Base-by-base conservation (phyloP, 2,888 invertebrate species). In the Athalia rosae region DNA sequence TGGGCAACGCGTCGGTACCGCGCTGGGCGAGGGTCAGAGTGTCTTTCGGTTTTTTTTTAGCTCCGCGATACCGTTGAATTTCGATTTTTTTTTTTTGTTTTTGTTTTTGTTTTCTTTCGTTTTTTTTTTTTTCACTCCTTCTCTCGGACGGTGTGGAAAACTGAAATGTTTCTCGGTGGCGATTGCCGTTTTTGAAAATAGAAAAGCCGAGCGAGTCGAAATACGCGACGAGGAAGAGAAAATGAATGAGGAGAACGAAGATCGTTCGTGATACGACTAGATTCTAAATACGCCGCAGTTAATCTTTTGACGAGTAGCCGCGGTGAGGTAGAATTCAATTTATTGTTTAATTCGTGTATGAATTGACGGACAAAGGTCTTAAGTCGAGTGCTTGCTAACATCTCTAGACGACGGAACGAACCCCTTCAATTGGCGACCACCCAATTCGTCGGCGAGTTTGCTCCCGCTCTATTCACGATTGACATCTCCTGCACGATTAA, bases 321-420 rank as follows among this genome's bases (percentile, higher is more conserved):
- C 58, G 58, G 56, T 45, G 71, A 71, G 69, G 71, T 71, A 28
- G 28, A 0, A 71, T 56, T 71, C 71, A 71, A 71, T 71, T 71
- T 56, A 7, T 67, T 28, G 41, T 62, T 76, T 77, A 85, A 87
- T 86, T 87, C 84, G 85, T 82, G 85, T 81, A 80, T 58, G 84
- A 87, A 88, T 88, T 88, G 85, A 83, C 85, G 78, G 86, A 88
- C 87, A 87, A 87, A 87, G 87, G 80, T 81, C 81, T 86, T 85
- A 86, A 88, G 84, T 87, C 84, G 85, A 78, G 83, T 85, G 87
- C 87, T 88, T 87, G 85, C 85, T 85, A 85, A 88, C 88, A 87
- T 84, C 82, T 83, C 13, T 58, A 71, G 71, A 71, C 80, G 82
- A 83, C 83, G 28, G 28, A 84, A 82, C 85, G 28, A 84, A 82